Evolutionary conservation across 1,140 invertebrate genomes (phyloP).

Genomic region (Mesaphorura yosii): DNA sequence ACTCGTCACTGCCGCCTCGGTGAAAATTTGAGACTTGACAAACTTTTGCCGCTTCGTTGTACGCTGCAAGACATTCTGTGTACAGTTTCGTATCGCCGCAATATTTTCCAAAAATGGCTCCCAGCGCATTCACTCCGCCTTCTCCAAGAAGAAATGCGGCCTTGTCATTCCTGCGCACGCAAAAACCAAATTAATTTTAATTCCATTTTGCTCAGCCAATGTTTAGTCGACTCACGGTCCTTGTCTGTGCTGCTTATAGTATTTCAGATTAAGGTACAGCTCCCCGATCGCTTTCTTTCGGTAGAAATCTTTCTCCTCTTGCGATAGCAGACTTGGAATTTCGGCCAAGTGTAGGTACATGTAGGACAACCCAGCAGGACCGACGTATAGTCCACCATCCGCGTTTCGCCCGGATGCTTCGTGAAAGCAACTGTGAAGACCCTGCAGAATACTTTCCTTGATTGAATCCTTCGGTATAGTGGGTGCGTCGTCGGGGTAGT

Average conservation of each 20-base stretch:
- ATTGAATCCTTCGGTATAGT: too few species aligned
- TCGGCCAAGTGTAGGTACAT: slow-evolving; percentile 38
- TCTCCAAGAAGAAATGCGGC: slow-evolving; percentile 40
- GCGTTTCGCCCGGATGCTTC: slow-evolving; percentile 27
- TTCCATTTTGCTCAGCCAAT: too few species aligned
- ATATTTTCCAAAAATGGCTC: slow-evolving; percentile 33
- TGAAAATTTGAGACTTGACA: slow-evolving; percentile 45
- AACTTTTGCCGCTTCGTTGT: slow-evolving; percentile 32
- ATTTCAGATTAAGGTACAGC: too few species aligned
- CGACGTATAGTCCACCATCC: slow-evolving; percentile 42
- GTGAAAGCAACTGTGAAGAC: too few species aligned
- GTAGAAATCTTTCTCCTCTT: too few species aligned
- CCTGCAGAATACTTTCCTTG: too few species aligned
- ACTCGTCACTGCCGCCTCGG: slow-evolving; percentile 60
- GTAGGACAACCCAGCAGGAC: slow-evolving; percentile 41
- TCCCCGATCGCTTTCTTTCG: too few species aligned
- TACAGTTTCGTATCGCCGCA: slow-evolving; percentile 10
- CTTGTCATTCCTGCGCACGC: slow-evolving; percentile 25
- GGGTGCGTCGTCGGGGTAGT: too few species aligned
- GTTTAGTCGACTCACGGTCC: too few species aligned
- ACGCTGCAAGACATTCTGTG: slow-evolving; percentile 25
- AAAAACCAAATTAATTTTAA: too few species aligned
- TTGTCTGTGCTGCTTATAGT: too few species aligned
- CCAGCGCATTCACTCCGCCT: slow-evolving; percentile 38
- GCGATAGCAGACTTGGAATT: too few species aligned